Conservation (phyloP, 2,888 invertebrate species). For the Trissolcus japonicus region DNA sequence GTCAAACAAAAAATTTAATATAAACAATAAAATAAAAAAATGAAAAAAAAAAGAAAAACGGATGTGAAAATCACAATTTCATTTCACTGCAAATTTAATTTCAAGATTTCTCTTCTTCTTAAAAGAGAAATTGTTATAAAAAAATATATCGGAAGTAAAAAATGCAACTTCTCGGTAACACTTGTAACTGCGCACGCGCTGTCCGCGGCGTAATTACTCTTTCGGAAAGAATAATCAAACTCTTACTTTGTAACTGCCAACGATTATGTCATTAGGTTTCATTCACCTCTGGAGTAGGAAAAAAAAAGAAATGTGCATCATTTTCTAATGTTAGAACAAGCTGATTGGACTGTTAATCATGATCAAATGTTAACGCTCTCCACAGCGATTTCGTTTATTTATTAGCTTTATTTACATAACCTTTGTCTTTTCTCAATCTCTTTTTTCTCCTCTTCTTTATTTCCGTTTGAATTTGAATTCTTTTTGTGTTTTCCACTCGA, state of each 20-base stretch:
- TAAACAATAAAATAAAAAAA: no score
- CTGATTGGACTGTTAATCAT: conserved; percentile 7
- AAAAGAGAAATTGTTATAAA: conserved; percentile 43
- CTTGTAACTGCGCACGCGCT: conserved; percentile 34
- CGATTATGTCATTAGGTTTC: conserved; percentile 51
- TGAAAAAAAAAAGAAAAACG: no score
- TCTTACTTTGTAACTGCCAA: conserved; percentile 41
- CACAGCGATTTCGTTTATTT: no score
- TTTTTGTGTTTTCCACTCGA: no score
- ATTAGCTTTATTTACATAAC: not conserved
- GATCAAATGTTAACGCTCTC: not conserved
- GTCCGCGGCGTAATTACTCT: conserved; percentile 44
- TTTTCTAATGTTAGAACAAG: conserved; percentile 23
- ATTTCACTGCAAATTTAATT: conserved; percentile 9
- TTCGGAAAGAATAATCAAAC: conserved; percentile 41
- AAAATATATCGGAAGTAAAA: conserved; percentile 52
- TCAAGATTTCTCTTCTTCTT: conserved; percentile 42
- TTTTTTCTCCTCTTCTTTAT: no score
- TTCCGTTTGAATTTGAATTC: no score
- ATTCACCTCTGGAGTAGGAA: conserved; percentile 41
- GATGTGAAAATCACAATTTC: not conserved
- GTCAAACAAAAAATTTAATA: no score
- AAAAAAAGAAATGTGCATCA: conserved; percentile 37
- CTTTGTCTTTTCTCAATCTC: no score
- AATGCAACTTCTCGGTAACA: conserved; percentile 35